Percentiles rank a stretch among this genome's conserved stretches.
Evolutionary conservation across 2,888 invertebrate genomes (phyloP).

Genomic region (Drosophila setosimentum): DNA sequence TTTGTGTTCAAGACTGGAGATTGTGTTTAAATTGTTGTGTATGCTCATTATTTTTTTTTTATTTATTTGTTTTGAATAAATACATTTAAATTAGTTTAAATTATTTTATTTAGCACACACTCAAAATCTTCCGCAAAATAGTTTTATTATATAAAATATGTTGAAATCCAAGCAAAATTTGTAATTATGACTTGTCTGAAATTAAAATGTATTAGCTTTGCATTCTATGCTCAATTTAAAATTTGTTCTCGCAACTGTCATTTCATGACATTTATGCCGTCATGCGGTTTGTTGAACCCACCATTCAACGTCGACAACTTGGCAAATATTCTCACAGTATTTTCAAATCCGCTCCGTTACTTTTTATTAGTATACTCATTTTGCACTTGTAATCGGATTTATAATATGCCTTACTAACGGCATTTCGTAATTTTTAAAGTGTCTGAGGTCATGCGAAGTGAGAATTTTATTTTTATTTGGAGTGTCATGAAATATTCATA

Average conservation of each 20-base stretch:
- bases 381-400: conserved; percentile 55
- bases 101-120: conserved; percentile 23
- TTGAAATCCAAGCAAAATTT: background rate
- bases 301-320: conserved; percentile 19
- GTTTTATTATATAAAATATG: background rate
- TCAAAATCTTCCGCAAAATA: conserved; percentile 44
- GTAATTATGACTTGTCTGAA: conserved; percentile 37
- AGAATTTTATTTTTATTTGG: conserved; percentile 47
- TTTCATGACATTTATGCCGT: conserved; percentile 53
- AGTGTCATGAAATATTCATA: conserved; percentile 53
- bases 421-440: conserved; percentile 31
- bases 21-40: conserved; percentile 16
- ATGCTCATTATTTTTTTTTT: conserved; percentile 35
- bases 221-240: conserved; percentile 24
- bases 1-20: conserved; percentile 30
- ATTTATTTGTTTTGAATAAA: conserved; percentile 64
- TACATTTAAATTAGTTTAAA: conserved; percentile 41
- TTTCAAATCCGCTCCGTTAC: conserved; percentile 59
- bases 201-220: conserved; percentile 35
- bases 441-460: conserved; percentile 60
- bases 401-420: conserved; percentile 54
- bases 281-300: conserved; percentile 46
- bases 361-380: conserved; percentile 22
- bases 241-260: conserved; percentile 49
- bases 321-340: conserved; percentile 36